These are phyloP conservation scores for Ctenoplectra terminalis DNA, from an alignment of 1,140 invertebrate species.

Conservation along the genomic window DNA sequence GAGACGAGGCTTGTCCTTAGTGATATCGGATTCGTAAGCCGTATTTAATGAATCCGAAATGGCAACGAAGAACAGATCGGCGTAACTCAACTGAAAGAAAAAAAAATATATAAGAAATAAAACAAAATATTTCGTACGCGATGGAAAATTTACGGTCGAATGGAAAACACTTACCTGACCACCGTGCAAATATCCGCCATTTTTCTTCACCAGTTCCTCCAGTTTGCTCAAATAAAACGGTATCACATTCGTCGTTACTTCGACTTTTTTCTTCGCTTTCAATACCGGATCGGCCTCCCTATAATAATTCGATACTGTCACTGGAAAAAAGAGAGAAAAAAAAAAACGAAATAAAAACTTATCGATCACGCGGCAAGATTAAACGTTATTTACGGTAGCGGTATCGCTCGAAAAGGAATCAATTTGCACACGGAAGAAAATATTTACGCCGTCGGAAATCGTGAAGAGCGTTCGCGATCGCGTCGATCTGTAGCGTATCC, in stretches of 20 bases:
- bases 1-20: slow-evolving; percentile 73
- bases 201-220: slow-evolving; percentile 80
- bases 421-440: slow-evolving; percentile 22
- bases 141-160: not conserved
- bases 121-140: not conserved
- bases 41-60: slow-evolving; percentile 70
- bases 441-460: slow-evolving; percentile 70
- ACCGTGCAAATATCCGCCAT: slow-evolving; percentile 82
- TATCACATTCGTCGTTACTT: slow-evolving; percentile 60
- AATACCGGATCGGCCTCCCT: slow-evolving; percentile 66
- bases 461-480: slow-evolving; percentile 69
- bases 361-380: not conserved
- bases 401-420: not conserved
- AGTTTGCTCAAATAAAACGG: slow-evolving; percentile 80
- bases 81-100: slow-evolving; percentile 77
- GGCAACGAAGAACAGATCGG: slow-evolving; percentile 76
- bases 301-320: slow-evolving; percentile 49
- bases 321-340: slow-evolving; percentile 38
- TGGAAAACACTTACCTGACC: slow-evolving; percentile 74
- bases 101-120: slow-evolving; percentile 1
- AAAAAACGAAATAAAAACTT: no score
- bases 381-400: not conserved
- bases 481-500: slow-evolving; percentile 71
- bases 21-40: slow-evolving; percentile 66
- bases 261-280: slow-evolving; percentile 71